Evolutionary conservation across 2,888 invertebrate species (phyloP), one percentile per base, ranked within the genome.

Genomic region (Hetaerina titia): DNA sequence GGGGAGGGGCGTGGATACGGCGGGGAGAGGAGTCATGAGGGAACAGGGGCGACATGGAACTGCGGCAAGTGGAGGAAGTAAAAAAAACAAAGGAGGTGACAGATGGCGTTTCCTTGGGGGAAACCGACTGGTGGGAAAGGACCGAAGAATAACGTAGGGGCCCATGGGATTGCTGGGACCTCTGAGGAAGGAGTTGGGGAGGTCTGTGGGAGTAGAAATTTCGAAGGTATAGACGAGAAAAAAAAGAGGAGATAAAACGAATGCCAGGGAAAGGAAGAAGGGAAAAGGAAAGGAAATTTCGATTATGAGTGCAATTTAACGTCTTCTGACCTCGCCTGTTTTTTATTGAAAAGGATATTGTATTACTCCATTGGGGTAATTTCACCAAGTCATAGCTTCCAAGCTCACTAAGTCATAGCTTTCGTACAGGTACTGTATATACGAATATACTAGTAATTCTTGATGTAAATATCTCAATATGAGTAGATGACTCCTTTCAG

Each of bases 101-200:
- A 92, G 92, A 92, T 92, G 92, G 92, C 74, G 92, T 92, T 92
- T 92, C 69, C 92, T 69, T 74, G 92, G 56, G 92, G 74, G 64
- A 90, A 69, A 63, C 64, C 22, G 69, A 64, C 92, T 69, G 74
- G 69, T 69, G 92, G n/a, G 45, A 64, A 74, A 89, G 89, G 56
- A 7, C 89, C 89, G 89, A 56, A 58, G 89, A 89, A 89, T 89
- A 89, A 89, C 89, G 89, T 15, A 31, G 89, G 58, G 89, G 58
- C 89, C 58, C 89, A 22, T n/a, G 89, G 89, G 89, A 89, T 56
- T 58, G 89, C 11, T n/a, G n/a, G 58, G 57, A 57, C 8, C 57
- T 25, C 15, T 45, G 45, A 22, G 69, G 22, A 22, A 7, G 87
- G 17, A 45, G 88, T 13, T 1, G 88, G 56, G 31, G 17, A 13